A percentile compares a stretch with the other conserved stretches of the same genome.
phyloP scores from a whole-genome alignment of 2,888 invertebrate species.

The Gymnosoma rotundatum region DNA sequence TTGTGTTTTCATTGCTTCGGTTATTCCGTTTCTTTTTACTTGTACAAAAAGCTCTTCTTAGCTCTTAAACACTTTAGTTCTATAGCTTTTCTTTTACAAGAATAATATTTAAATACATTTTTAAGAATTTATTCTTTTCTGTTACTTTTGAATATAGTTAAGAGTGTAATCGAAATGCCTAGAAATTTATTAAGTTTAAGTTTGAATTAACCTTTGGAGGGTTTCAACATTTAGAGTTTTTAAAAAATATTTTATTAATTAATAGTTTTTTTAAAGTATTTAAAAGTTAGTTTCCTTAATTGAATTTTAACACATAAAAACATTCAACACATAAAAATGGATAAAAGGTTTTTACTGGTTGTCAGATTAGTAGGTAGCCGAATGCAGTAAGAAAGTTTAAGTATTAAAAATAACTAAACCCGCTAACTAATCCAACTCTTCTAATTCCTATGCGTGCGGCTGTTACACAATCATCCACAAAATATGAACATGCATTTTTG shows the following conservation, averaged over 20 bases:
- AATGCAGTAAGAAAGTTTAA: too few relatives aligned
- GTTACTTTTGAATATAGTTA: background rate
- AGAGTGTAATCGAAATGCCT: constrained; percentile 42
- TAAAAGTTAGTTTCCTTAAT: too few relatives aligned
- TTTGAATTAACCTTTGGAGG: constrained; percentile 25
- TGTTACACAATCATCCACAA: too few relatives aligned
- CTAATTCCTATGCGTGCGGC: too few relatives aligned
- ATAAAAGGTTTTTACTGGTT: too few relatives aligned
- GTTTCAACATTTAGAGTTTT: background rate
- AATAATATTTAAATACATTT: constrained; percentile 54
- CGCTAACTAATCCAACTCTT: too few relatives aligned
- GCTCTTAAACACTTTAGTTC: constrained; percentile 53
- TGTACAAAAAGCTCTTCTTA: constrained; percentile 40
- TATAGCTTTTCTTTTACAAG: constrained; percentile 17
- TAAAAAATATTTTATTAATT: background rate
- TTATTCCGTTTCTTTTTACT: constrained; percentile 10
- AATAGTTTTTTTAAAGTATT: background rate
- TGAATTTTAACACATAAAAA: too few relatives aligned
- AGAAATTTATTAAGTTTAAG: constrained; percentile 39
- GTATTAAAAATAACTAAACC: too few relatives aligned
- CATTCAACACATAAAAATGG: too few relatives aligned
- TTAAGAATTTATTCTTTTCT: constrained; percentile 44
- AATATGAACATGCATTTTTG: too few relatives aligned
- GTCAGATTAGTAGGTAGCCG: too few relatives aligned
- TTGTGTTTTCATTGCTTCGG: background rate